Conservation (phyloP, 2,888 invertebrate genomes). For the Strigamia maritima region DNA sequence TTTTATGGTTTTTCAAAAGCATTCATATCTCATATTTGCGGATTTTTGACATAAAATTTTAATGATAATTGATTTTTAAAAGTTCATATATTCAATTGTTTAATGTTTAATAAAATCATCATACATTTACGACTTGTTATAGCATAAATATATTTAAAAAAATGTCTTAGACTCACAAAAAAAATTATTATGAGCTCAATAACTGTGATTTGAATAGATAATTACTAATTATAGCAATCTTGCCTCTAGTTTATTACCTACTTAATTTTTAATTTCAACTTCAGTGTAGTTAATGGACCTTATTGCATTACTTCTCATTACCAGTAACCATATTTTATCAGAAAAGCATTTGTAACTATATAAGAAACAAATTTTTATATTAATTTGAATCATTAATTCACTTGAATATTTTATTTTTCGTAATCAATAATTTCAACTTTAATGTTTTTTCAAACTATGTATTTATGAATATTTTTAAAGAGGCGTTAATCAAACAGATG, state of each 20-base stretch:
- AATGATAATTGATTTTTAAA: neutral
- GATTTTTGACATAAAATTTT: neutral
- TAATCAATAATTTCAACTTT: neutral
- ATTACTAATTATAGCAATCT: neutral
- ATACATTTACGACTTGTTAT: neutral
- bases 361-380: too few relatives aligned
- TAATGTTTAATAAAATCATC: neutral
- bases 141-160: neutral
- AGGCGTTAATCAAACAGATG: neutral
- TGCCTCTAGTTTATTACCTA: neutral
- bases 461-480: neutral
- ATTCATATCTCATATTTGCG: conserved; percentile 1
- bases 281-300: neutral
- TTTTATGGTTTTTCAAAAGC: conserved; percentile 3
- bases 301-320: neutral
- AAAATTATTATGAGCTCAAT: neutral
- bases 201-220: neutral
- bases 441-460: too few relatives aligned
- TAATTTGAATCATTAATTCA: too few relatives aligned
- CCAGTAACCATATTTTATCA: neutral
- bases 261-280: neutral
- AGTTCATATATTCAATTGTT: neutral
- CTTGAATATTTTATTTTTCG: neutral
- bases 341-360: too few relatives aligned
- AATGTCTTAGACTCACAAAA: too few relatives aligned